Base-by-base conservation (phyloP, 2,888 invertebrate genomes). In the Drosophila mercatorum region DNA sequence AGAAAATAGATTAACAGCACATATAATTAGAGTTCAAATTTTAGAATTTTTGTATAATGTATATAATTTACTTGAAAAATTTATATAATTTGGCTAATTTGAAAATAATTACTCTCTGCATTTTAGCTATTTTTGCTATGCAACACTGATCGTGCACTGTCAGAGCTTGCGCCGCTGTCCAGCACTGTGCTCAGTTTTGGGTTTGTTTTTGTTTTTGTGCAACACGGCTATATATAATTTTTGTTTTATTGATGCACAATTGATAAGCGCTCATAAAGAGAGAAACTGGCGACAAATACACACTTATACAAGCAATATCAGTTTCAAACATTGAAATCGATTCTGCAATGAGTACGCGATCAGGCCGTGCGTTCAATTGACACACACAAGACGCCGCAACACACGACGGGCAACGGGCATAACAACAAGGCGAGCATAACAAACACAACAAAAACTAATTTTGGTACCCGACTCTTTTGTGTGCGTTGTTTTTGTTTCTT, bases 171-270 rank as follows among this genome's bases (percentile, higher is more conserved):
- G 10, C 3, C 65, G 56, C 17, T 78, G 44, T 67, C 26, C 81
- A 78, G 52, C 78, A 78, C 78, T 78, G 62, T 11, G 5, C 11
- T 46, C 11, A 68, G 66, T 78, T 81, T 73, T 64, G 61, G 68
- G 68, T 69, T 79, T 78, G 81, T 78, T 78, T 78, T 79, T 79
- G 80, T 79, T 78, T 67, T 77, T 76, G 72, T 64, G 80, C 62
- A 71, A 80, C 63, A 79, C 22, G 59, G 75, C 55, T 26, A 75
- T 66, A 36, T 31, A 17, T 43, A 43, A 53, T 57, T 64, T 60
- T 65, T 72, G 72, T 68, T 79, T 70, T 79, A 79, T 79, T 79
- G 78, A 81, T 78, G 68, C 64, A 67, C 70, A 61, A 59, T 73
- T 78, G 78, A 78, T 78, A 78, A 78, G 81, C 55, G 67, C 22